A percentile compares a stretch with the other conserved stretches of the same genome.
Conservation (phyloP, 2,888 invertebrate genomes). For the Cantharis nigra region DNA sequence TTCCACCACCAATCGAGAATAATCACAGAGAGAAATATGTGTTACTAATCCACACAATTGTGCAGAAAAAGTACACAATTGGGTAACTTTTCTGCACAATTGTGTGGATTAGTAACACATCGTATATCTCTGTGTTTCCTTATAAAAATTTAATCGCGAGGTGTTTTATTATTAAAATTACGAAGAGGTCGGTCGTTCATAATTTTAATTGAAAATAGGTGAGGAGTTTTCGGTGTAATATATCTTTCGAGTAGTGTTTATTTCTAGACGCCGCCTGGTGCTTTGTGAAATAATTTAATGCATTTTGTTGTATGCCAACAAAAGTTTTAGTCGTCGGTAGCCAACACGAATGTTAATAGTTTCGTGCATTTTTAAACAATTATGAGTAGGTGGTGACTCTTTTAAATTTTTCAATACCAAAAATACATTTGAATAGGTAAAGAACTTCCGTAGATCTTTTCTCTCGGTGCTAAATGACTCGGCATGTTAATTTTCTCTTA, state of each 20-base stretch:
- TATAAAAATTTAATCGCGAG: neutral
- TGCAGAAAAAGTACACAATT: too few relatives aligned
- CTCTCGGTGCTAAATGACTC: neutral
- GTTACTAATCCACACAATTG: too few relatives aligned
- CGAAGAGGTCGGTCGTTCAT: neutral
- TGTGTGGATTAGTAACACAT: too few relatives aligned
- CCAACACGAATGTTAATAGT: neutral
- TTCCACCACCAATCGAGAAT: neutral
- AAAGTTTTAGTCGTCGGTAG: constrained; percentile 7
- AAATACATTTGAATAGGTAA: neutral
- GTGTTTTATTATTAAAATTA: neutral
- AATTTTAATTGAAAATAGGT: constrained; percentile 1
- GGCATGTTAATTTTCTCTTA: neutral
- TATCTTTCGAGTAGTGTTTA: constrained; percentile 6
- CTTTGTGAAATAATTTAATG: constrained; percentile 21
- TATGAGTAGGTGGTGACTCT: neutral
- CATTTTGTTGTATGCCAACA: constrained; percentile 12
- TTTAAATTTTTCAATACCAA: neutral
- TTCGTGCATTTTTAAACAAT: neutral
- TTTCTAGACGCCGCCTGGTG: constrained; percentile 19
- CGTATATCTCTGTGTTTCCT: too few relatives aligned
- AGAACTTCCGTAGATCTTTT: neutral
- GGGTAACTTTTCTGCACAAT: too few relatives aligned
- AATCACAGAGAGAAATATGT: too few relatives aligned
- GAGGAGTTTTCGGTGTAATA: neutral